Evolutionary conservation across 2,888 invertebrate genomes (phyloP).

Genomic region (Diogma glabrata): DNA sequence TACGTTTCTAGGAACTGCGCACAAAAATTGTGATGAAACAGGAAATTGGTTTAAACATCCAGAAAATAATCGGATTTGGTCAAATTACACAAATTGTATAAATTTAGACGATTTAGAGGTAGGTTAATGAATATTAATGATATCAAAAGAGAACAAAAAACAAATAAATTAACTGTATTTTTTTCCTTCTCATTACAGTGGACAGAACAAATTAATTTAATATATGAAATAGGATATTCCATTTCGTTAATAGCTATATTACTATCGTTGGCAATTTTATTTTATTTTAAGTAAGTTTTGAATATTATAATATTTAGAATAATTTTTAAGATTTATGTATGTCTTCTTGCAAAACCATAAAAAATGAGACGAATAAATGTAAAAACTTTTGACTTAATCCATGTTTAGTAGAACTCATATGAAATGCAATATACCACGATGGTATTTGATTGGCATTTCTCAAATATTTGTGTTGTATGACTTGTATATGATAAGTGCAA

Average conservation of each 20-base stretch:
- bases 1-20: conserved; percentile 62
- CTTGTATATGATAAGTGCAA: too few relatives aligned
- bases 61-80: conserved; percentile 64
- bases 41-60: conserved; percentile 80
- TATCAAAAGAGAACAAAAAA: conserved; percentile 11
- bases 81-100: conserved; percentile 84
- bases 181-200: conserved; percentile 40
- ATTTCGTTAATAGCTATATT: conserved; percentile 76
- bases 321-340: too few relatives aligned
- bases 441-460: too few relatives aligned
- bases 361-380: too few relatives aligned
- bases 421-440: too few relatives aligned
- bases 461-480: too few relatives aligned
- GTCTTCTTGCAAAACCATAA: too few relatives aligned
- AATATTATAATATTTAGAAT: background rate
- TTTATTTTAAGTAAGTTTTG: conserved; percentile 72
- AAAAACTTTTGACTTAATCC: too few relatives aligned
- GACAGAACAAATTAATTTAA: conserved; percentile 55
- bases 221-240: conserved; percentile 78
- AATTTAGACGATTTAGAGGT: conserved; percentile 56
- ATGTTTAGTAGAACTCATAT: too few relatives aligned
- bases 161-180: background rate
- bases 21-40: conserved; percentile 66
- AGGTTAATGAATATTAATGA: conserved; percentile 23
- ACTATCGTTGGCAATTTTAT: conserved; percentile 67